Percentiles rank a stretch among this genome's conserved stretches.
Evolutionary conservation across 2,113 vertebrate species (phyloP).

Genomic region (Stigmatopora nigra): DNA sequence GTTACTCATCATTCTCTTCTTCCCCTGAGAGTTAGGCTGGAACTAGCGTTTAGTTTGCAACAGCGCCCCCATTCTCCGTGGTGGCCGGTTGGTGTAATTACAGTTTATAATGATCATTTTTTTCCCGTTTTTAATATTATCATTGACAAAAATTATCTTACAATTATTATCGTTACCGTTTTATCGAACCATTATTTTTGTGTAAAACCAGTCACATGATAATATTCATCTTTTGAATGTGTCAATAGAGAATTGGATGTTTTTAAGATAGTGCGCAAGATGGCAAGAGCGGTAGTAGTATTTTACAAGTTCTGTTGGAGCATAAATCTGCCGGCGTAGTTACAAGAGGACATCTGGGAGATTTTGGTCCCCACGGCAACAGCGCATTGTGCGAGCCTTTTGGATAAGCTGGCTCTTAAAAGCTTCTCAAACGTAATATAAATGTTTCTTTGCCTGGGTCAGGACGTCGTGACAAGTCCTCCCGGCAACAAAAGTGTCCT

Average conservation of each 20-base stretch:
- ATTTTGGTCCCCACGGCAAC: constrained; percentile 32
- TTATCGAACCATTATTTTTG: neutral
- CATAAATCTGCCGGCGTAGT: constrained; percentile 28
- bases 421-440: constrained; percentile 44
- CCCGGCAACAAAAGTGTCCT: constrained; percentile 7
- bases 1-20: too few relatives aligned
- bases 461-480: constrained; percentile 15
- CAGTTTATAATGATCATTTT: too few relatives aligned
- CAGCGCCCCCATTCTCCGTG: too few relatives aligned
- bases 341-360: constrained; percentile 29
- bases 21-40: too few relatives aligned
- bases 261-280: neutral
- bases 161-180: too few relatives aligned
- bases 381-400: constrained; percentile 1
- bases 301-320: constrained; percentile 12
- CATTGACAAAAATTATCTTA: too few relatives aligned
- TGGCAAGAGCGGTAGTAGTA: neutral
- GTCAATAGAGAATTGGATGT: neutral
- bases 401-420: constrained; percentile 36
- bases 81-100: too few relatives aligned
- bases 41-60: too few relatives aligned
- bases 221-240: neutral
- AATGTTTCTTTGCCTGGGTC: constrained; percentile 13
- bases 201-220: neutral
- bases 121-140: too few relatives aligned